Conservation (phyloP, 2,888 invertebrate species). For the Cordylochernes scorpioides region DNA sequence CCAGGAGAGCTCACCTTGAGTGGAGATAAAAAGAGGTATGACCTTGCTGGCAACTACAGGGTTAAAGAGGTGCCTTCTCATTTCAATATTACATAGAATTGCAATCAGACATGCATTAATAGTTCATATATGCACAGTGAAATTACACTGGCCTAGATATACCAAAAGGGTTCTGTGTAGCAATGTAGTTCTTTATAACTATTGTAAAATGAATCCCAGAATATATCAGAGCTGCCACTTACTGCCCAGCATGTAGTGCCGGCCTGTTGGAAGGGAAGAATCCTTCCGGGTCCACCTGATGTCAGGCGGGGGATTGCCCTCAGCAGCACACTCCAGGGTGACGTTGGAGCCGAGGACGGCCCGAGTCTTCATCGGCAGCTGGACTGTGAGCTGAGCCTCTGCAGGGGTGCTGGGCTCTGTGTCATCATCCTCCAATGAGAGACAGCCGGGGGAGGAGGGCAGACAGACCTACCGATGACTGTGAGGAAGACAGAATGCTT, state of each 20-base stretch:
- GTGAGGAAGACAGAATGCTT: conserved; percentile 7
- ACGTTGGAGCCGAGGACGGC: conserved; percentile 30
- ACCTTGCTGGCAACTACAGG: too few relatives aligned
- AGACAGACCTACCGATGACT: conserved; percentile 7
- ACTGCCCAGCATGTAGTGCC: conserved; percentile 1
- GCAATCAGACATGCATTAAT: too few relatives aligned
- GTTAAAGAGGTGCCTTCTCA: too few relatives aligned
- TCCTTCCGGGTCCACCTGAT: conserved; percentile 66
- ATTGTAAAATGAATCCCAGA: too few relatives aligned
- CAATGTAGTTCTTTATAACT: too few relatives aligned
- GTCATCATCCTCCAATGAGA: background rate
- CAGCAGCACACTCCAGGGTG: conserved; percentile 39
- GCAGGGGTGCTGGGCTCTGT: background rate
- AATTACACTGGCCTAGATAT: too few relatives aligned
- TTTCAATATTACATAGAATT: too few relatives aligned
- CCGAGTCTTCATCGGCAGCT: conserved; percentile 7
- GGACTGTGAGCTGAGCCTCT: conserved; percentile 4
- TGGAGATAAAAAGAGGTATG: too few relatives aligned
- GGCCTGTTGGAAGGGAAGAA: conserved; percentile 32
- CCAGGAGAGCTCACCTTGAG: too few relatives aligned
- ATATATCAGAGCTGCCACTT: too few relatives aligned
- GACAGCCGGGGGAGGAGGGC: background rate
- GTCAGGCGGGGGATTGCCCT: conserved; percentile 43
- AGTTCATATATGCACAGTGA: too few relatives aligned
- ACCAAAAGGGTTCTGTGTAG: too few relatives aligned